A percentile compares a stretch with the other conserved stretches of the same genome.
Evolutionary conservation across 2,888 invertebrate species (phyloP).

Genomic region (Cyclophora albipunctata): DNA sequence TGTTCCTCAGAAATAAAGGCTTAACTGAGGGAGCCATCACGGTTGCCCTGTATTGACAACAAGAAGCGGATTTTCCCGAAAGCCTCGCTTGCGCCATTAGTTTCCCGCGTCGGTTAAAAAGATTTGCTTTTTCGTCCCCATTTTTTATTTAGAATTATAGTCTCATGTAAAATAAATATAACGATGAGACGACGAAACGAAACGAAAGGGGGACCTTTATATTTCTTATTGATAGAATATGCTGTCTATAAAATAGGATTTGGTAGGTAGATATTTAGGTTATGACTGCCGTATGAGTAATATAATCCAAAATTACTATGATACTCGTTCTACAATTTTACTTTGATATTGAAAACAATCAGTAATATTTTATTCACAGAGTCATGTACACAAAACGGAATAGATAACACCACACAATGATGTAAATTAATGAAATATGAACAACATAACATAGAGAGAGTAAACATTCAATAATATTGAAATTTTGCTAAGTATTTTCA

Average conservation of each 20-base stretch:
- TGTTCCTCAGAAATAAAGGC: slow-evolving; percentile 71
- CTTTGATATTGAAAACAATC: no score
- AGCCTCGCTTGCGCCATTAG: slow-evolving; percentile 74
- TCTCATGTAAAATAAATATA: slow-evolving; percentile 51
- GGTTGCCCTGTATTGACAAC: slow-evolving; percentile 73
- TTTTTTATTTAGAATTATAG: slow-evolving; percentile 63
- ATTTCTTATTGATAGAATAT: slow-evolving; percentile 14
- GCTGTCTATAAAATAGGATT: not conserved
- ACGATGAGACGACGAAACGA: slow-evolving; percentile 42
- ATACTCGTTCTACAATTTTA: no score
- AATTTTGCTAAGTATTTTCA: slow-evolving; percentile 51
- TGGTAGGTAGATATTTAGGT: no score
- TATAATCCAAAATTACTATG: no score
- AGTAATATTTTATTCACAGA: no score
- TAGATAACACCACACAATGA: no score
- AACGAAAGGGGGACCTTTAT: no score
- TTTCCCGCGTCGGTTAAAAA: slow-evolving; percentile 74
- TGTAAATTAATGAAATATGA: no score
- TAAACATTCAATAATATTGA: slow-evolving; percentile 20
- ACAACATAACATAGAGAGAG: no score
- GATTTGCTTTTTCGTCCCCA: slow-evolving; percentile 65
- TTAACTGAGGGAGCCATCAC: slow-evolving; percentile 69
- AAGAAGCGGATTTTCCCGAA: slow-evolving; percentile 72
- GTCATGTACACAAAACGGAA: no score
- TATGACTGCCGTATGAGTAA: no score